Evolutionary conservation across 2,797 vertebrate genomes (phyloP).

Genomic region (Allochrocebus solatus): DNA sequence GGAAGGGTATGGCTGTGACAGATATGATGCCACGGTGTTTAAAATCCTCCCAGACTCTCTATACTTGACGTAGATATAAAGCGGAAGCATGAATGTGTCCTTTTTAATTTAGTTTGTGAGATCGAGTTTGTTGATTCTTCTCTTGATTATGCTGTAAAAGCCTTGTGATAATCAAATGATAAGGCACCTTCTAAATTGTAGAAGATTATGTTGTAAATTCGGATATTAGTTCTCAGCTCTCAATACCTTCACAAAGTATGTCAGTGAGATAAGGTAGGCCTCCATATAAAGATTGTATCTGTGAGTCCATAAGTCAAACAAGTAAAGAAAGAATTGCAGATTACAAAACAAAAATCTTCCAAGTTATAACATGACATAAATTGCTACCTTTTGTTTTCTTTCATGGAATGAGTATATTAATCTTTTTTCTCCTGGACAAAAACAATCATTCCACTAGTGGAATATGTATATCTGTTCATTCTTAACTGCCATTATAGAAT

Average conservation of each 20-base stretch:
- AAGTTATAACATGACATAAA: not conserved
- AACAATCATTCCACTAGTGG: not conserved
- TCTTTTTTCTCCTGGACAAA: not conserved
- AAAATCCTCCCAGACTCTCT: conserved; percentile 30
- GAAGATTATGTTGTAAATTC: conserved; percentile 50
- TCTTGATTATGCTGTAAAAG: conserved; percentile 50
- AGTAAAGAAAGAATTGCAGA: conserved; percentile 54
- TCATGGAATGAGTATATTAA: not conserved
- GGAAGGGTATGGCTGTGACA: conserved; percentile 48
- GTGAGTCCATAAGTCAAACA: conserved; percentile 58
- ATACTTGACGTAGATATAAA: conserved; percentile 56
- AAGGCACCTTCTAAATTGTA: conserved; percentile 5
- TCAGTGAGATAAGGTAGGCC: not conserved
- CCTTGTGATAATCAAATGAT: conserved; percentile 12
- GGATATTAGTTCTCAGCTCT: conserved; percentile 11
- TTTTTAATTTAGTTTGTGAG: conserved; percentile 58
- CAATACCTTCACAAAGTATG: conserved; percentile 11
- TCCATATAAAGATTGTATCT: conserved; percentile 40
- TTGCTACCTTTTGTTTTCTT: not conserved
- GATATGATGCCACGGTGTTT: conserved; percentile 13
- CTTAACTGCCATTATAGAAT: not conserved
- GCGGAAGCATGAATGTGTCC: not conserved
- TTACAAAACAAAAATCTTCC: not conserved
- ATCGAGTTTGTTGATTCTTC: conserved; percentile 55
- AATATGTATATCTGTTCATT: not conserved